Evolutionary conservation across 1,140 invertebrate species (phyloP), one percentile per base, ranked within the genome.

Genomic region (Goniozus legneri): DNA sequence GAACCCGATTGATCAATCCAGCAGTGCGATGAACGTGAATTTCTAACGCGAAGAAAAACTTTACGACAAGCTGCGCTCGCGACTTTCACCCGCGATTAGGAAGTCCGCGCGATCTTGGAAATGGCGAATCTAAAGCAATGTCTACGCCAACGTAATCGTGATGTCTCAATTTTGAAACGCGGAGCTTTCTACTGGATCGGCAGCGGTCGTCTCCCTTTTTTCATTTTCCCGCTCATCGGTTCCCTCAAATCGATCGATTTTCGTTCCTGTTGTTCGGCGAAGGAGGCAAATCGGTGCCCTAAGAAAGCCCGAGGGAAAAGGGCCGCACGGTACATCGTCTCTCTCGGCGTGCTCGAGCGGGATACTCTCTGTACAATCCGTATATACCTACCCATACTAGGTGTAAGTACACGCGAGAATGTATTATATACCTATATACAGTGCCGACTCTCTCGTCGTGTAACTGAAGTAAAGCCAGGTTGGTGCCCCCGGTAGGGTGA

Each of bases 401-500:
- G 56, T 66, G 58, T 58, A 58, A 58, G 57, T 64, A 66, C 64
- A 60, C 57, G 54, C 54, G 48, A 54, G 58, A 60, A 60, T 61
- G 51, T 61, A 54, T 57, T 56, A 60, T 50, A 50, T 54, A 58
- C 42, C 33, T 65, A 54, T 58, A 58, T 47, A 60, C 47, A 62
- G 57, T 56, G 61, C 60, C 54, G 62, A 52, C 63, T 66, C 63
- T 70, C 69, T 64, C 61, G 56, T 54, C 65, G 53, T 67, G 67
- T 68, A 73, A 69, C 64, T 71, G 69, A 73, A 72, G 71, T 74
- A 75, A 75, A 72, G 70, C 67, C 71, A 76, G 73, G 73, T 76
- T 76, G 73, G 71, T 76, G 73, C 73, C 73, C 73, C 69, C 71
- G 69, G 57, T 67, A 76, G 70, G 73, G 73, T 76, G 73, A 76